phyloP scores from a whole-genome alignment of 1,140 invertebrate genomes.

The Augochlora pura region DNA sequence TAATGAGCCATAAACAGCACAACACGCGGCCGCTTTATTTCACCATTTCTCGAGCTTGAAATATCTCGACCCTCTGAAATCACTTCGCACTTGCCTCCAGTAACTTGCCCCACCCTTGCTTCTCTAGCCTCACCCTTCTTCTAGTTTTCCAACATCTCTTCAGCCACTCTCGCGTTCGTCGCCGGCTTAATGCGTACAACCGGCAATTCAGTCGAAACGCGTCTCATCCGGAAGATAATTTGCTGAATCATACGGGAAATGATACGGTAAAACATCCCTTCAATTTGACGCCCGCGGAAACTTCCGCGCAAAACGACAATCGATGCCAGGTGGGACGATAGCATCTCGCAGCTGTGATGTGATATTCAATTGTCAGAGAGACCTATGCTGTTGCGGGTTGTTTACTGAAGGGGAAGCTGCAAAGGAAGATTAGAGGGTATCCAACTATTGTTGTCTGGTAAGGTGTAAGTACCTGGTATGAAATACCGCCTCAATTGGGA shows the following conservation, averaged over 20 bases:
- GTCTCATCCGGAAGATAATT: constrained; percentile 29
- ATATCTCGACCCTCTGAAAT: constrained; percentile 63
- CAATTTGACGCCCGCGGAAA: constrained; percentile 23
- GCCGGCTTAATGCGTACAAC: constrained; percentile 47
- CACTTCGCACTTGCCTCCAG: constrained; percentile 56
- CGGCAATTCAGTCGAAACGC: constrained; percentile 57
- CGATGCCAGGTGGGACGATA: neutral
- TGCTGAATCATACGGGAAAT: constrained; percentile 38
- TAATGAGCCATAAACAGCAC: constrained; percentile 62
- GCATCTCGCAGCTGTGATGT: too few relatives aligned
- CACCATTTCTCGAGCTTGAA: constrained; percentile 53
- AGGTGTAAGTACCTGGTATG: too few relatives aligned
- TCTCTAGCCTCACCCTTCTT: neutral
- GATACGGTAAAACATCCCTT: constrained; percentile 43
- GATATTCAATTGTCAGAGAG: too few relatives aligned
- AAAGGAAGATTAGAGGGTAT: too few relatives aligned
- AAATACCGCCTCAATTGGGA: too few relatives aligned
- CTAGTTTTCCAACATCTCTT: constrained; percentile 6
- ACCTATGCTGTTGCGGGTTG: too few relatives aligned
- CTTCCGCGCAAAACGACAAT: neutral
- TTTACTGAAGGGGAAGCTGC: too few relatives aligned
- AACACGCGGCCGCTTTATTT: constrained; percentile 62
- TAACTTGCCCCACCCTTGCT: constrained; percentile 29
- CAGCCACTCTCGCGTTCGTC: too few relatives aligned
- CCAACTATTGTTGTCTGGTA: too few relatives aligned